These are phyloP conservation scores for Drosophila willistoni DNA, from an alignment of 1,140 invertebrate species.

Conservation along the genomic window DNA sequence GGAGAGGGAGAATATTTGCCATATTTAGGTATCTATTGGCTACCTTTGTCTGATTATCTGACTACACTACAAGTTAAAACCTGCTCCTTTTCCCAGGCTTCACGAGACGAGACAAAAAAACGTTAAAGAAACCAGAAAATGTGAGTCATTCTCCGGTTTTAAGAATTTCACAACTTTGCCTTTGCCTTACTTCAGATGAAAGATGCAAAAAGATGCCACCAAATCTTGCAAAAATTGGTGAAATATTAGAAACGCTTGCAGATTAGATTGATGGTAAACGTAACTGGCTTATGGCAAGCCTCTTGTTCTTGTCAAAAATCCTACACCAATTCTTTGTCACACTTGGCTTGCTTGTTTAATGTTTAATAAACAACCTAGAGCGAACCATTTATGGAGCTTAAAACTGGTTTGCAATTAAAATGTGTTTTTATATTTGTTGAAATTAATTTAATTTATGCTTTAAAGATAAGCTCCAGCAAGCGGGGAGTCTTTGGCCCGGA, in stretches of 20 bases:
- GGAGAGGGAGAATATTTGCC: conserved; percentile 28
- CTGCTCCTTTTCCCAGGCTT: conserved; percentile 73
- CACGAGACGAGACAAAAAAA: conserved; percentile 35
- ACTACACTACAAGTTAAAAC: not conserved
- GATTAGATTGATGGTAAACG: conserved; percentile 12
- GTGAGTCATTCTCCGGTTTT: conserved; percentile 39
- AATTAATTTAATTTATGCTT: conserved; percentile 78
- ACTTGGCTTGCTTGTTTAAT: conserved; percentile 58
- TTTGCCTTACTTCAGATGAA: conserved; percentile 37
- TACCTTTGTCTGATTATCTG: conserved; percentile 6
- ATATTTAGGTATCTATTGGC: conserved; percentile 11
- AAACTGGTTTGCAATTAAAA: conserved; percentile 78
- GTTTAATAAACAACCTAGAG: conserved; percentile 59
- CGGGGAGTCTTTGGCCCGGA: conserved; percentile 10
- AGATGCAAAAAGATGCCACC: conserved; percentile 15
- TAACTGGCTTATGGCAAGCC: not conserved
- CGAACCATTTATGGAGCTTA: conserved; percentile 63
- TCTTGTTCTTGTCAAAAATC: conserved; percentile 36
- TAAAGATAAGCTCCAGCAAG: conserved; percentile 46
- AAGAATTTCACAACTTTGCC: conserved; percentile 68
- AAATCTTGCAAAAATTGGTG: not conserved
- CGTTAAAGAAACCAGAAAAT: conserved; percentile 47
- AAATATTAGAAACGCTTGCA: conserved; percentile 6
- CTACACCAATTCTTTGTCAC: conserved; percentile 54
- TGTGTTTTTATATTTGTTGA: conserved; percentile 64